A percentile compares a stretch with the other conserved stretches of the same genome.
phyloP scores from a whole-genome alignment of 2,888 invertebrate genomes.

The Hartigia nigra region DNA sequence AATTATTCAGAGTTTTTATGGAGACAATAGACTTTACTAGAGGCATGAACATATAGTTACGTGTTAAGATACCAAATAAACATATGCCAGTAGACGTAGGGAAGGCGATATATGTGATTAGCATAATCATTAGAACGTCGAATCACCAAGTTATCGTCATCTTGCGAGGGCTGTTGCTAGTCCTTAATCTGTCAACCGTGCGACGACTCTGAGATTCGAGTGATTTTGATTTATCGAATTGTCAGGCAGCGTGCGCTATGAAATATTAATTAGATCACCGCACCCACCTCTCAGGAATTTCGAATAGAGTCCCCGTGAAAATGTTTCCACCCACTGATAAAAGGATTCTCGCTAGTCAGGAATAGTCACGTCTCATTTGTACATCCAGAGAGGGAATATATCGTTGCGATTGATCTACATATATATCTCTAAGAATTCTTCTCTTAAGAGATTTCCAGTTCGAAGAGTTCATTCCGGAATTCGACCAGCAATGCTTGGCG shows the following conservation, averaged over 20 bases:
- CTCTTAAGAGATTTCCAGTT: background rate
- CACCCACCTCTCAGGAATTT: background rate
- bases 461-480: background rate
- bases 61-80: background rate
- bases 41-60: background rate
- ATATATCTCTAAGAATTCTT: background rate
- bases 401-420: background rate
- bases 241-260: background rate
- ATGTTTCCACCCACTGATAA: background rate
- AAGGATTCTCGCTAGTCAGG: background rate
- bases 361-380: background rate
- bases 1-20: background rate
- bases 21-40: background rate
- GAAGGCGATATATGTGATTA: background rate
- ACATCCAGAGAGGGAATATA: background rate
- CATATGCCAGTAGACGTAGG: background rate
- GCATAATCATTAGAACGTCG: background rate
- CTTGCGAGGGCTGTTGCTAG: background rate
- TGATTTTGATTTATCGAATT: conserved; percentile 6
- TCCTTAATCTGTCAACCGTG: background rate
- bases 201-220: background rate
- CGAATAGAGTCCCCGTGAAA: background rate
- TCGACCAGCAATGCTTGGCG: background rate
- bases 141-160: background rate
- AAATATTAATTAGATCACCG: conserved; percentile 8